Base-by-base conservation (phyloP, 2,888 invertebrate genomes). In the Heliconius cydno region DNA sequence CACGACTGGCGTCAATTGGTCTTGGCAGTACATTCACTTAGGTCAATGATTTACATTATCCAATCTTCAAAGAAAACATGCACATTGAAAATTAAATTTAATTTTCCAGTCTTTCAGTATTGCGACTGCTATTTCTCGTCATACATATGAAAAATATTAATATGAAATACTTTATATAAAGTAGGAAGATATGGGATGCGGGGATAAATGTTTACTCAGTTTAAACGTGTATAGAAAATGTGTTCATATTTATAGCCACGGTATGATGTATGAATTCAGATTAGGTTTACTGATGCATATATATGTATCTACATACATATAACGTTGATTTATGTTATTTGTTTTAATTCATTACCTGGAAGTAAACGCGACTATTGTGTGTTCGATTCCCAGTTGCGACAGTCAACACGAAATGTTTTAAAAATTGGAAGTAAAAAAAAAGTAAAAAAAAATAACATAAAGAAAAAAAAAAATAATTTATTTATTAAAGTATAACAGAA, bases 211-310 rank as follows among this genome's bases (percentile, higher is more conserved):
- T 68, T 68, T 38, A 38, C 68, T 68, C n/a, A 41, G 68, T 38
- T 68, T 68, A 9, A 4, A 12, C 38, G 12, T 68, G 68, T 68
- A 68, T 41, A 41, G 68, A 41, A 68, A 68, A 41, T 68, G 41
- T 68, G 68, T 68, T 41, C n/a, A 41, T 25, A 41, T 70, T 70
- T 70, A 70, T 70, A 41, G 41, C 41, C 9, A 70, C 68, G 41
- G 41, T 70, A 70, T 70, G 68, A 41, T 70, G 68, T 70, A 41
- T 70, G 41, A 41, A 70, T 70, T 70, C 41, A 28, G 30, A 30
- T 30, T 30, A 30, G 30, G 30, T 30, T 30, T 30, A 30, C 30
- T 30, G 30, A 30, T 3, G 30, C 30, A 30, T 30, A 34, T 34
- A 22, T 52, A 52, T 28, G 1, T 28, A 28, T 28, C 1, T 28